These are phyloP conservation scores for Tyto alba DNA, from an alignment of 2,113 vertebrate species.

Conservation along the genomic window DNA sequence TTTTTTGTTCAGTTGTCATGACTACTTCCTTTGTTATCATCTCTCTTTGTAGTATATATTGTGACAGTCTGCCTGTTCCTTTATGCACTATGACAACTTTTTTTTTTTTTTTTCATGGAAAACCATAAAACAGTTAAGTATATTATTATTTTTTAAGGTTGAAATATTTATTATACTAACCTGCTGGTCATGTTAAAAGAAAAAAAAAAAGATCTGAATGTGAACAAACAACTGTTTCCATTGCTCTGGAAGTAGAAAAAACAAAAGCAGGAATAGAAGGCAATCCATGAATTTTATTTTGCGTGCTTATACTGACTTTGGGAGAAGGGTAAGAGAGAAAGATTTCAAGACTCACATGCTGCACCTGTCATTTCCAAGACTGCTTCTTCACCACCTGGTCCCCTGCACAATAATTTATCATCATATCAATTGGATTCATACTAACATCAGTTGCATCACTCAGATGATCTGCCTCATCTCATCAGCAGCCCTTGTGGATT, in stretches of 20 bases:
- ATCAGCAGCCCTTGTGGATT: neutral
- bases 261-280: neutral
- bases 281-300: neutral
- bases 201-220: neutral
- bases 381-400: neutral
- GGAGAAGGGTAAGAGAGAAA: neutral
- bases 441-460: neutral
- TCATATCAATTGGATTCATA: neutral
- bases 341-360: neutral
- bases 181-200: conserved; percentile 23
- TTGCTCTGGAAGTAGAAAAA: neutral
- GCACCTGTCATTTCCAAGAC: neutral
- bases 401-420: neutral
- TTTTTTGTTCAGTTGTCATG: neutral
- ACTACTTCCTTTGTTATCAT: neutral
- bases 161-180: conserved; percentile 44
- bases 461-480: neutral
- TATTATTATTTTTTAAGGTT: conserved; percentile 10
- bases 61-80: neutral
- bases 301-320: neutral
- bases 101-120: neutral
- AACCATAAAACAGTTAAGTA: conserved; percentile 6
- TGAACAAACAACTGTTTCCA: neutral
- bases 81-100: neutral
- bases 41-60: neutral